Conservation (phyloP, 2,888 invertebrate genomes). For the Torymus tubicola region DNA sequence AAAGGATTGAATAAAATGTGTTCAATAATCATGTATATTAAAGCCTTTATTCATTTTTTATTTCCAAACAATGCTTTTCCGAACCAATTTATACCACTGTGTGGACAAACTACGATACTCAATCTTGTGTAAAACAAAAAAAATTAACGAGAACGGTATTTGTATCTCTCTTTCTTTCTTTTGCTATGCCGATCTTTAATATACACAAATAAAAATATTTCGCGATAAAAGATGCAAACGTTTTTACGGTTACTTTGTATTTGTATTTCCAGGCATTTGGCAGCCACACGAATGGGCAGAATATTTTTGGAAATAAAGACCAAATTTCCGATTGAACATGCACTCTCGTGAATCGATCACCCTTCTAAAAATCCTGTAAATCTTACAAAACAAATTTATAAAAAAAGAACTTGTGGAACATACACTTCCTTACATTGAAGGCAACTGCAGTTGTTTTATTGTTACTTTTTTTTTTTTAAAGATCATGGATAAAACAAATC, state of each 20-base stretch:
- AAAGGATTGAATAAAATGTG: constrained; percentile 49
- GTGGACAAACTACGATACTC: constrained; percentile 46
- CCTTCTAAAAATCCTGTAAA: constrained; percentile 64
- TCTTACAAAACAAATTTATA: constrained; percentile 43
- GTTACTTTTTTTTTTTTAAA: constrained; percentile 52
- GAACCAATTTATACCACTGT: constrained; percentile 49
- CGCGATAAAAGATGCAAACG: constrained; percentile 37
- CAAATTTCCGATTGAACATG: constrained; percentile 74
- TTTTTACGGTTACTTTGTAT: constrained; percentile 72
- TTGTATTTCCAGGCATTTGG: constrained; percentile 76
- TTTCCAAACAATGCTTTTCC: constrained; percentile 48
- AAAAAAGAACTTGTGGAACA: constrained; percentile 38
- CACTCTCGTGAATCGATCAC: constrained; percentile 68
- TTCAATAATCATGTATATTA: constrained; percentile 46
- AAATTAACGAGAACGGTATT: constrained; percentile 58
- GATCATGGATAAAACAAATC: constrained; percentile 52
- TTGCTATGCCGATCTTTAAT: constrained; percentile 46
- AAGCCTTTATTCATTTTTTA: constrained; percentile 51
- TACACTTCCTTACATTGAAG: constrained; percentile 52
- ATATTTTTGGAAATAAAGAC: constrained; percentile 75
- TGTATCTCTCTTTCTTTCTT: constrained; percentile 61
- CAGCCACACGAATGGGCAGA: constrained; percentile 64
- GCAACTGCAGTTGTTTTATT: constrained; percentile 52
- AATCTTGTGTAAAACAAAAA: constrained; percentile 32
- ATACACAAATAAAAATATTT: constrained; percentile 35